These are phyloP conservation scores for Parotia lawesii DNA, from an alignment of 2,113 vertebrate species.

Conservation along the genomic window DNA sequence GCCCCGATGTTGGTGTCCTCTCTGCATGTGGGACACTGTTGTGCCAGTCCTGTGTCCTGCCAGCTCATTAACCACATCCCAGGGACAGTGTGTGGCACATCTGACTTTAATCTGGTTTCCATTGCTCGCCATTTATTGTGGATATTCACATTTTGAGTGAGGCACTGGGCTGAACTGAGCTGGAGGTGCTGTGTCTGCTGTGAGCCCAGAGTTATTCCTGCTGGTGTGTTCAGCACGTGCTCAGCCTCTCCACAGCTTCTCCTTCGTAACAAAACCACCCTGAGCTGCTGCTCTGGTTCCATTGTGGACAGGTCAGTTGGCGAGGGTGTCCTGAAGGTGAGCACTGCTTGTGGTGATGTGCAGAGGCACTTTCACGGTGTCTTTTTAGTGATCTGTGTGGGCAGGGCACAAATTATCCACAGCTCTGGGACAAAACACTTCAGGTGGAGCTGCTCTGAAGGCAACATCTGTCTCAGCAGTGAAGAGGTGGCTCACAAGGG, in stretches of 20 bases:
- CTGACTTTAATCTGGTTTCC: not conserved
- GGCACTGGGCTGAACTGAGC: not conserved
- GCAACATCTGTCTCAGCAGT: not conserved
- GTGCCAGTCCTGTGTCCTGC: not conserved
- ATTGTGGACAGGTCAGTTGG: not conserved
- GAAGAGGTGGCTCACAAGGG: not conserved
- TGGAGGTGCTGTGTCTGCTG: not conserved
- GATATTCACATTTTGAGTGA: not conserved
- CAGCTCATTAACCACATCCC: not conserved
- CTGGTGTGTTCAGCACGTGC: not conserved
- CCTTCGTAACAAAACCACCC: accelerated
- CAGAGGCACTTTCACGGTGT: not conserved
- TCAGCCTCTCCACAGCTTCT: not conserved
- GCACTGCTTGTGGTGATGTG: not conserved
- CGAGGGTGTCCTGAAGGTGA: not conserved
- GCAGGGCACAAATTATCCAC: not conserved
- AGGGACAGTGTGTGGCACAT: not conserved
- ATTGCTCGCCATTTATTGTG: not conserved
- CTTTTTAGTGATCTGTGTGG: not conserved
- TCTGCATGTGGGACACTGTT: not conserved
- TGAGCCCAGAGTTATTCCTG: accelerated
- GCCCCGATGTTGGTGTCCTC: accelerated
- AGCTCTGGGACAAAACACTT: not conserved
- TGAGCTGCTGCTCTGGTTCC: not conserved
- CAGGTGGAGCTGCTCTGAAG: not conserved